Percentiles rank a stretch among this genome's conserved stretches.
phyloP scores from a whole-genome alignment of 2,113 vertebrate genomes.

The Myrmophylax atrothorax region DNA sequence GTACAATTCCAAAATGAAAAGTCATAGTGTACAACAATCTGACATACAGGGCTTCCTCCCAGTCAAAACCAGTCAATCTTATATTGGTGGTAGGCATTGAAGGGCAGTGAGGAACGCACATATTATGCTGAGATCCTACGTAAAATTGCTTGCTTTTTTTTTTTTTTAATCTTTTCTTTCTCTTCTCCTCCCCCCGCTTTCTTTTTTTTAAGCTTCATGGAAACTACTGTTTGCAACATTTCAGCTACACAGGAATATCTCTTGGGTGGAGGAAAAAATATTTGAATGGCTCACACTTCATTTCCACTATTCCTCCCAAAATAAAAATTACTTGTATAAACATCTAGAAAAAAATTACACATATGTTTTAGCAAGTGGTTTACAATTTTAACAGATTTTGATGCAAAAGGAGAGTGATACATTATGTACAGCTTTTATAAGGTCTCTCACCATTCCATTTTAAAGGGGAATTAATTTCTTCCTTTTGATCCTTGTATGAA shows the following conservation, averaged over 20 bases:
- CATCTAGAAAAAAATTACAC: neutral
- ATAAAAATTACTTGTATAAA: neutral
- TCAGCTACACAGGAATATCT: neutral
- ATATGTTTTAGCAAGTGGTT: neutral
- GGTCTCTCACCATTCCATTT: neutral
- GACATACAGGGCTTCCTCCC: neutral
- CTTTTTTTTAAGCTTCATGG: neutral
- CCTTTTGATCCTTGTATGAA: neutral
- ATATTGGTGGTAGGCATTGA: neutral
- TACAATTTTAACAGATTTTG: neutral
- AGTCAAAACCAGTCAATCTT: neutral
- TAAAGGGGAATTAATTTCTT: neutral
- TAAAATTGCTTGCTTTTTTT: neutral
- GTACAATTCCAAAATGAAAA: neutral
- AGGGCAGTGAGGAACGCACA: neutral
- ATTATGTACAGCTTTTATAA: neutral
- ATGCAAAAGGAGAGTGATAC: neutral
- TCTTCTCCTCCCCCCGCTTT: too few species aligned
- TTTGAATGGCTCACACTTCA: neutral
- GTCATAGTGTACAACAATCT: neutral
- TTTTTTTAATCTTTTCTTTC: too few species aligned
- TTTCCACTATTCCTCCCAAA: neutral
- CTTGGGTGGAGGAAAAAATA: neutral
- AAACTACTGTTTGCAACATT: neutral
- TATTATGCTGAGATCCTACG: neutral